These are phyloP conservation scores for Trachelus iudaicus DNA, from an alignment of 2,888 invertebrate species.

Conservation along the genomic window DNA sequence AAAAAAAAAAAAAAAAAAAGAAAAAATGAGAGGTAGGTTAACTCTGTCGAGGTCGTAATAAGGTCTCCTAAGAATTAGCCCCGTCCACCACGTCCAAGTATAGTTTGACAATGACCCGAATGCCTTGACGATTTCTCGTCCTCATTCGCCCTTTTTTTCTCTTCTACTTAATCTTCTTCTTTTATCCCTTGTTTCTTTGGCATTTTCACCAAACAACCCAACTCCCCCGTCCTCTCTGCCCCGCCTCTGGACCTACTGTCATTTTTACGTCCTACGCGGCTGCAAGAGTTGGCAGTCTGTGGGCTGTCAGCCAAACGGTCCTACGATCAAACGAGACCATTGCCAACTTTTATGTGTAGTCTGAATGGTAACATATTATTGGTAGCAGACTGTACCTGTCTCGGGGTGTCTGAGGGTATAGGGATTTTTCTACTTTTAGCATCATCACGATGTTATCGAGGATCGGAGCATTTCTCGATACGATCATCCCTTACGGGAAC, in stretches of 20 bases:
- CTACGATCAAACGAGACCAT: background rate
- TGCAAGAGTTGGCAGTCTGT: background rate
- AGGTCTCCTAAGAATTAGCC: slow-evolving; percentile 34
- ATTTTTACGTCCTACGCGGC: background rate
- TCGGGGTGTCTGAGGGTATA: background rate
- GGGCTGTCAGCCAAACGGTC: background rate
- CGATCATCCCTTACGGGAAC: background rate
- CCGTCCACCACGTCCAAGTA: slow-evolving; percentile 28
- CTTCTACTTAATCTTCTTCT: background rate
- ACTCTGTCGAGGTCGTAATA: slow-evolving; percentile 48
- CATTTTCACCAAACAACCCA: slow-evolving; percentile 1
- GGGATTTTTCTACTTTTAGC: background rate
- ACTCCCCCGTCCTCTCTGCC: background rate
- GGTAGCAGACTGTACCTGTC: background rate
- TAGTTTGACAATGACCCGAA: slow-evolving; percentile 63
- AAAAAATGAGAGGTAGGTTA: slow-evolving; percentile 30
- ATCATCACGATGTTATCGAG: background rate
- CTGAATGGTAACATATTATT: background rate
- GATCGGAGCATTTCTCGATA: background rate
- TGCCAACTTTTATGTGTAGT: background rate
- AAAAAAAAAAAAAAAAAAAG: background rate
- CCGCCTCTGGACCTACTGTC: background rate
- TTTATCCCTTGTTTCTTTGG: slow-evolving; percentile 7
- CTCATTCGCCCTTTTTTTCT: background rate
- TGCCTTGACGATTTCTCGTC: slow-evolving; percentile 38